A percentile compares a stretch with the other conserved stretches of the same genome.
Conservation (phyloP, 2,797 vertebrate species). For the Ciconia nigra region DNA sequence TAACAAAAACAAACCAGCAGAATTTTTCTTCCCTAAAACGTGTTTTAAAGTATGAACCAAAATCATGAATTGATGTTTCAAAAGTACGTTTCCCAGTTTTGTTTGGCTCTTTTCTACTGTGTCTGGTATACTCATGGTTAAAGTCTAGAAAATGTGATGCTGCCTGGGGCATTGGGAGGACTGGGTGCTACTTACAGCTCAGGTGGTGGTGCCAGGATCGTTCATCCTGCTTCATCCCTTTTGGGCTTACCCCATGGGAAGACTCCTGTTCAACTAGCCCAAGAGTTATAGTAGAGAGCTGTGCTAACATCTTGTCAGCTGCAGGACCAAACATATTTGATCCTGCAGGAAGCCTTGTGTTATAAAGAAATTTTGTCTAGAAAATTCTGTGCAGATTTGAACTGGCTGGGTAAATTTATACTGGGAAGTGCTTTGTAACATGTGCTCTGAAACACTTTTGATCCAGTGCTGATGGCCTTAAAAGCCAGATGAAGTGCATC, state of each 20-base stretch:
- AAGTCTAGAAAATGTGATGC: background rate
- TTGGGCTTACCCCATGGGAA: background rate
- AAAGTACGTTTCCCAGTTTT: background rate
- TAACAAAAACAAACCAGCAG: rapidly evolving
- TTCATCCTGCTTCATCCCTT: background rate
- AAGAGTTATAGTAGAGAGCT: background rate
- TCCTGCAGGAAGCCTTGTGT: background rate
- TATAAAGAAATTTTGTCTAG: background rate
- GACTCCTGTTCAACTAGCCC: background rate
- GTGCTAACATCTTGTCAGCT: background rate
- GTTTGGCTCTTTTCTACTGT: background rate
- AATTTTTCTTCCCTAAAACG: background rate
- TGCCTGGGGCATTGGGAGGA: background rate
- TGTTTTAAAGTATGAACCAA: background rate
- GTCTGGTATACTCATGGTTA: background rate
- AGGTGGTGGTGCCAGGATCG: background rate
- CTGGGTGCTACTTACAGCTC: background rate
- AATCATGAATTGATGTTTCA: background rate
- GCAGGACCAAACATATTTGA: background rate
- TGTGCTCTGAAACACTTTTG: background rate
- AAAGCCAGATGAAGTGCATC: background rate
- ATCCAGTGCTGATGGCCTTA: background rate
- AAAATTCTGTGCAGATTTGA: background rate
- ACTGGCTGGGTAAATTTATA: background rate
- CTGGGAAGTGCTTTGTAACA: background rate